Conservation (phyloP, 2,113 vertebrate species). For the Saccopteryx bilineata region DNA sequence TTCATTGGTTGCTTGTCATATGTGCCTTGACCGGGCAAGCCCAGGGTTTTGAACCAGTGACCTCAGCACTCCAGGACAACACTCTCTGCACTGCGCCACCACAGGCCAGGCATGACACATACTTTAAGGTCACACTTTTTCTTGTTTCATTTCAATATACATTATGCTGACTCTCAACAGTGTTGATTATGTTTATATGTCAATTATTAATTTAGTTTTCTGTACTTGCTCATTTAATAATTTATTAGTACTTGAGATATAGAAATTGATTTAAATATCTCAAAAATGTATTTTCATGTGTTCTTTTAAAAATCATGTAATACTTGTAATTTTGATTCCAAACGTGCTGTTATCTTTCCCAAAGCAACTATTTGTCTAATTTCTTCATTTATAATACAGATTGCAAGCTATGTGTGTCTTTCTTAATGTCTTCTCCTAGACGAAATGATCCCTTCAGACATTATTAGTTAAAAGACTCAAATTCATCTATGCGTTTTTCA, state of each 20-base stretch:
- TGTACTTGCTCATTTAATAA: neutral
- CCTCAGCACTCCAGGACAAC: too few species aligned
- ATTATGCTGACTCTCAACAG: neutral
- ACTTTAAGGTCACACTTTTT: neutral
- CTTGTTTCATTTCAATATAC: slow-evolving; percentile 37
- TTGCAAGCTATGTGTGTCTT: neutral
- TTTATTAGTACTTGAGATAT: slow-evolving; percentile 27
- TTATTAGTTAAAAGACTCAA: neutral
- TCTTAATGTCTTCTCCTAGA: neutral
- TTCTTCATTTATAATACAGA: neutral
- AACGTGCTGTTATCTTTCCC: neutral
- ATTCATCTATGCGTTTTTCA: neutral
- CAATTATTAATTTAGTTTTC: neutral
- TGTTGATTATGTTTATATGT: neutral
- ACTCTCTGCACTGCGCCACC: too few species aligned
- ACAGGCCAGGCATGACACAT: too few species aligned
- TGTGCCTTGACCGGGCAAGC: too few species aligned
- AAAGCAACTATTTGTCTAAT: slow-evolving; percentile 1
- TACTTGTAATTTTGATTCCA: neutral
- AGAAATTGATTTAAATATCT: slow-evolving; percentile 33
- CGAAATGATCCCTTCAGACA: neutral
- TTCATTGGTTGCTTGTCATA: too few species aligned
- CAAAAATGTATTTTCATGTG: neutral
- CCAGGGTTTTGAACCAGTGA: too few species aligned
- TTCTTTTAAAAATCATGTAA: slow-evolving; percentile 20